Evolutionary conservation across 2,113 vertebrate species (phyloP).

Genomic region (Misgurnus anguillicaudatus): DNA sequence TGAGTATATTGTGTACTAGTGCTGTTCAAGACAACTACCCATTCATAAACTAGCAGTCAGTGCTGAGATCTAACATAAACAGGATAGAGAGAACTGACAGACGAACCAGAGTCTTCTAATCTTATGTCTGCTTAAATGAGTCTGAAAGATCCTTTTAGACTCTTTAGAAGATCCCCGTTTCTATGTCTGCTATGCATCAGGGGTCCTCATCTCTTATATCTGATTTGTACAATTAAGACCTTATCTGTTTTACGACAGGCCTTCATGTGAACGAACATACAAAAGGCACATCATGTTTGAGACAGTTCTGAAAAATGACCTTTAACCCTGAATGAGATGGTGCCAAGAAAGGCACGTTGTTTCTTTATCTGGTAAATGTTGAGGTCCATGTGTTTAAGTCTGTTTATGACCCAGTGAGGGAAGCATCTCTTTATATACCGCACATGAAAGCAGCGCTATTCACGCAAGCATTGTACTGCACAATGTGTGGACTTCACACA

Average conservation of each 20-base stretch:
- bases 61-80: not conserved
- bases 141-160: not conserved
- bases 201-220: constrained; percentile 56
- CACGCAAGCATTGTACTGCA: constrained; percentile 15
- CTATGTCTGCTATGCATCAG: constrained; percentile 49
- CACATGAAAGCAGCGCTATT: constrained; percentile 16
- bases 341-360: constrained; percentile 62
- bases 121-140: too few species aligned
- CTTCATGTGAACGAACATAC: constrained; percentile 28
- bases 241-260: constrained; percentile 58
- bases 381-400: constrained; percentile 33
- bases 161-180: constrained; percentile 32
- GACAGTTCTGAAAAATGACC: constrained; percentile 34
- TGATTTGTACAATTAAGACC: constrained; percentile 49
- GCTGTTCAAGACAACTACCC: too few species aligned
- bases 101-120: not conserved
- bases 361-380: constrained; percentile 54
- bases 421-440: constrained; percentile 19
- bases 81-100: not conserved
- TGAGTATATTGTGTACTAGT: too few species aligned
- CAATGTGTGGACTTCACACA: not conserved
- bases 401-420: constrained; percentile 47
- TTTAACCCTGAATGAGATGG: constrained; percentile 64
- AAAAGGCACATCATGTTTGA: constrained; percentile 8
- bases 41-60: not conserved